Evolutionary conservation across 2,113 vertebrate genomes (phyloP), one percentile per base, ranked within the genome.

Genomic region (Thryonomys swinderianus): DNA sequence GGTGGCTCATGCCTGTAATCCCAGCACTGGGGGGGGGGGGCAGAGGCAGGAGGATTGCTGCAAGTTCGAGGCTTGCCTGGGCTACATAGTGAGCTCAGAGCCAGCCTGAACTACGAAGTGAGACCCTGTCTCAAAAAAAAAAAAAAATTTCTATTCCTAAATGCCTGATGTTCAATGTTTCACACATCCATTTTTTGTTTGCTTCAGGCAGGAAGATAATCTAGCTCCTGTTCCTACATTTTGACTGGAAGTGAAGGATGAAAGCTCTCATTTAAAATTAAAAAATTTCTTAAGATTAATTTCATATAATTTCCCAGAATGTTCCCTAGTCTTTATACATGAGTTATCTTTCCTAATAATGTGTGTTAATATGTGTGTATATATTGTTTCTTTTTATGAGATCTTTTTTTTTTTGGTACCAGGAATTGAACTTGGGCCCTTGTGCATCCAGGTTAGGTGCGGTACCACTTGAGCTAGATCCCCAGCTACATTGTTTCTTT

Each of bases 261-360:
- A 37, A 95, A 84, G 73, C 37, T 95, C 53, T 42, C n/a, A 76
- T 48, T 85, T 69, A 74, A 95, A 85, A 94, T 81, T 74, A 71
- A 78, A 62, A 88, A 13, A 27, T 55, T 69, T 55, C 11, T 48
- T 23, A 42, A 82, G 37, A 42, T 74, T 61, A 61, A 64, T 51
- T 61, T 91, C 59, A 85, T 32, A 73, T 42, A 51, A 51, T 85
- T 66, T 89, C n/a, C 61, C 61, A 48, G 23, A 11, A 79, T 64
- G 76, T 83, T 90, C 40, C 83, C 73, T 66, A 11, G 85, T 23
- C n/a, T 83, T 55, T 42, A 32, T 21, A 71, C 64, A 86, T 40
- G 53, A 11, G 82, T 85, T 45, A 42, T 40, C 42, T 85, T 81
- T 76, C 66, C 74, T 62, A n/a, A 57, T 84, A 85, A 89, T 42